Conservation (phyloP, 1,140 invertebrate genomes). For the Aphidius ervi region DNA sequence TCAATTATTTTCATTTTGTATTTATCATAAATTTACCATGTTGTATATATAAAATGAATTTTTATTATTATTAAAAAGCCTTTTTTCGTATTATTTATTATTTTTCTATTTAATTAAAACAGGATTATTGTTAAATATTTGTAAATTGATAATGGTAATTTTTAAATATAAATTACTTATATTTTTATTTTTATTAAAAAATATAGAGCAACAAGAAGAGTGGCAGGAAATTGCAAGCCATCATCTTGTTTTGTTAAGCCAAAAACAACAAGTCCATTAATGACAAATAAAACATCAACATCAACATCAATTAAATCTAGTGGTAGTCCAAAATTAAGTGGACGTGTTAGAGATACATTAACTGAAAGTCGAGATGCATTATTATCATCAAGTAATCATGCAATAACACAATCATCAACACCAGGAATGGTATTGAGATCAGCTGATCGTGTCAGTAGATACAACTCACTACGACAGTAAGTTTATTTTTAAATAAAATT, state of each 20-base stretch:
- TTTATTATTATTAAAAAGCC: no score
- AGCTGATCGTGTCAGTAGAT: conserved; percentile 46
- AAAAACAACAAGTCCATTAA: conserved; percentile 34
- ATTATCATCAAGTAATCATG: conserved; percentile 35
- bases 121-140: no score
- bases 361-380: conserved; percentile 35
- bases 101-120: no score
- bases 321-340: conserved; percentile 40
- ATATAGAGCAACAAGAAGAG: conserved; percentile 44
- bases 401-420: conserved; percentile 34
- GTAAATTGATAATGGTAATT: no score
- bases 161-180: background rate
- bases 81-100: no score
- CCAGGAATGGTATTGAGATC: conserved; percentile 49
- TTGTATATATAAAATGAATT: no score
- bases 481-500: conserved; percentile 27
- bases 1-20: background rate
- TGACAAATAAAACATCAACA: conserved; percentile 27
- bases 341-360: conserved; percentile 37
- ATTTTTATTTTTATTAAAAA: conserved; percentile 23
- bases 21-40: no score
- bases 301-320: conserved; percentile 28
- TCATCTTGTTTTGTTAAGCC: conserved; percentile 39
- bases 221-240: conserved; percentile 40
- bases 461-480: conserved; percentile 51